Conservation (phyloP, 2,888 invertebrate species). For the Epinotia nisella region DNA sequence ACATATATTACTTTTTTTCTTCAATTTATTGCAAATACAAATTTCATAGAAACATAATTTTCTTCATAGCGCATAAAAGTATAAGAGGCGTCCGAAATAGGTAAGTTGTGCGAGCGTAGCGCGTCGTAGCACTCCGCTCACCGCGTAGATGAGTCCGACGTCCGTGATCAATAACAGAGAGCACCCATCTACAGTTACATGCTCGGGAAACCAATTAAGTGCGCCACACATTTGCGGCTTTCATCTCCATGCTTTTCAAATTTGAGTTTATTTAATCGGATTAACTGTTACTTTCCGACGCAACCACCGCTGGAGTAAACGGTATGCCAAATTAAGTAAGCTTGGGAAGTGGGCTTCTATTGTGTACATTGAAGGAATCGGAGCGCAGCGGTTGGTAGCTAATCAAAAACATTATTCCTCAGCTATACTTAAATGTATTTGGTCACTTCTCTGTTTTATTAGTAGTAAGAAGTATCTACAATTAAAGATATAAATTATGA, state of each 20-base stretch:
- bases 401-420: conserved; percentile 49
- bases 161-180: conserved; percentile 52
- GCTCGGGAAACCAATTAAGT: conserved; percentile 58
- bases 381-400: conserved; percentile 53
- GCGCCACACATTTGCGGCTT: conserved; percentile 59
- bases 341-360: conserved; percentile 78
- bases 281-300: conserved; percentile 72
- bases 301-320: conserved; percentile 71
- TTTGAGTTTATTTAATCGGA: conserved; percentile 68
- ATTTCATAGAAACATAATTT: neutral
- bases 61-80: neutral
- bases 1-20: conserved; percentile 14
- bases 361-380: conserved; percentile 67
- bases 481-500: neutral
- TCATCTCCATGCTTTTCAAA: conserved; percentile 61
- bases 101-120: conserved; percentile 55
- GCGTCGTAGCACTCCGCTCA: conserved; percentile 56
- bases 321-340: conserved; percentile 81
- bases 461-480: neutral
- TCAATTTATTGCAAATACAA: neutral
- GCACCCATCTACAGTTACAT: conserved; percentile 54
- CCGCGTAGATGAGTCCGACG: conserved; percentile 50
- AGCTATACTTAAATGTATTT: conserved; percentile 14
- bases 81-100: conserved; percentile 16
- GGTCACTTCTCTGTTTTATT: conserved; percentile 1